Conservation (phyloP, 2,797 vertebrate species). For the Lepus oiostolus region DNA sequence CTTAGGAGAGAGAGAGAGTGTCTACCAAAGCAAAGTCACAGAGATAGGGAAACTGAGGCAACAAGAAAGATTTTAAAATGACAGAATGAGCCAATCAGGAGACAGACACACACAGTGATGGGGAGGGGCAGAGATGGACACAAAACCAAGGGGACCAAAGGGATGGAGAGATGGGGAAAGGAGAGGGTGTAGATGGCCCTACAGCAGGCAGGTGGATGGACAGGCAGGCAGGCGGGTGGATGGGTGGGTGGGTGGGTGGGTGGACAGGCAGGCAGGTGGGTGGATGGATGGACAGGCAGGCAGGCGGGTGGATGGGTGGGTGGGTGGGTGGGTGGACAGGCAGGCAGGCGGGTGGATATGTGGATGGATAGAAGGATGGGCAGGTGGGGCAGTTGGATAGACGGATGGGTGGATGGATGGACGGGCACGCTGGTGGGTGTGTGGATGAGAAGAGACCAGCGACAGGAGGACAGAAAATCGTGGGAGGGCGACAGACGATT, state of each 20-base stretch:
- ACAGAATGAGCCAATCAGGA: not conserved
- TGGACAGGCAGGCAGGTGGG: not conserved
- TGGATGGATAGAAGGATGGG: not conserved
- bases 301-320: too few species aligned
- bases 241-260: too few species aligned
- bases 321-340: not conserved
- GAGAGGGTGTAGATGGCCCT: too few species aligned
- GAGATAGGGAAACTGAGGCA: not conserved
- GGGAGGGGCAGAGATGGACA: not conserved
- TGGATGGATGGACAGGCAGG: too few species aligned
- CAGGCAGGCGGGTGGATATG: not conserved
- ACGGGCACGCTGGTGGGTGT: too few species aligned
- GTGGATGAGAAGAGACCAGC: too few species aligned
- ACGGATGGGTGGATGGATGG: not conserved
- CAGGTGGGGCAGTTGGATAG: not conserved
- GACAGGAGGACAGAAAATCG: too few species aligned
- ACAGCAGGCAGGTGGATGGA: too few species aligned
- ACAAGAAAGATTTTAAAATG: not conserved
- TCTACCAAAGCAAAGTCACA: not conserved
- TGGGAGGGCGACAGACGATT: accelerated
- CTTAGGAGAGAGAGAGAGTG: not conserved
- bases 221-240: not conserved
- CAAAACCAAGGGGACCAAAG: too few species aligned
- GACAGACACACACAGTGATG: not conserved
- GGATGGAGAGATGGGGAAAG: not conserved